Base-by-base conservation (phyloP, 2,797 vertebrate species). In the Enteromius unitaeniatus region DNA sequence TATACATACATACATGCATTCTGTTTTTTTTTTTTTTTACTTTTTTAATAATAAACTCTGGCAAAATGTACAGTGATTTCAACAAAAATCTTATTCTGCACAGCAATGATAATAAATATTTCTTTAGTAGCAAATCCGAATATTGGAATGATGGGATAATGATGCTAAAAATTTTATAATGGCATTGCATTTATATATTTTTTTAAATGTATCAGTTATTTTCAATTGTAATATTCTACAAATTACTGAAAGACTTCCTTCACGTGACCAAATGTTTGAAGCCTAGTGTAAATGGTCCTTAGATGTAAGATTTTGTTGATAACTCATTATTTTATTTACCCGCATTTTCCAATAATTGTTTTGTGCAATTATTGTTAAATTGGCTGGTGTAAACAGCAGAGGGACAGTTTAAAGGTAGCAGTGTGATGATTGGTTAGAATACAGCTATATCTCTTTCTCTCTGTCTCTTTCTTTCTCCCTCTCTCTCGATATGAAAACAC, bases 401-500 rank as follows among this genome's bases (percentile, higher is more conserved):
- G 13, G 26, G 13, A 34, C 23, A 8, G 49, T 45, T 65, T 81
- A 60, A 58, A 42, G 10, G 49, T 26, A 45, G 53, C 67, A 60
- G 26, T 73, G 69, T 81, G 34, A 19, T 80, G 53, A 77, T 28
- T 70, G 77, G 26, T 65, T 70, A 80, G 65, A 80, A 70, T 80
- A 64, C 55, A 82, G 70, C 34, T 78, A 17, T 80, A 37, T 26
- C 72, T 76, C 74, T 72, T 23, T 94, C 67, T 91, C 90, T 90
- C 91, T 90, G 78, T 87, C 74, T 90, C 88, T 90, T 78, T 90
- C 88, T 72, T 23, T 80, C 75, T 87, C 78, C 70, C 60, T 88
- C 77, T 86, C 68, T 87, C 49, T 89, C 83, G 45, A 83, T 85
- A 75, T 88, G 86, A 93, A 94, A 93, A 93, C 94, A 96, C 95